Evolutionary conservation across 2,113 vertebrate genomes (phyloP).

Genomic region (Callaeas wilsoni): DNA sequence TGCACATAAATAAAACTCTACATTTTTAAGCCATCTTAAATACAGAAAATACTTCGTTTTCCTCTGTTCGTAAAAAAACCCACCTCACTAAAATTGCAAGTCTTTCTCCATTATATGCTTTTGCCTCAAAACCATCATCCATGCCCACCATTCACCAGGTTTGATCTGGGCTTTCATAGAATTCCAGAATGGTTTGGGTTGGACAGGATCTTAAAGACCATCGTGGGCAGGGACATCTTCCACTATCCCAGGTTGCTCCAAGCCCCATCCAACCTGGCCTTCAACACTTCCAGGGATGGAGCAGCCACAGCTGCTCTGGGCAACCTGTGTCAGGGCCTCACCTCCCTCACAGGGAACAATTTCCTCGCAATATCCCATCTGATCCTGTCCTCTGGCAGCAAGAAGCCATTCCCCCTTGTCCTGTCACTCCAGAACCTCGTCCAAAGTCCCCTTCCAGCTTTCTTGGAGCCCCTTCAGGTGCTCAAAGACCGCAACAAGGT

Average conservation of each 20-base stretch:
- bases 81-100: not conserved
- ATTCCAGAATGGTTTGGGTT: not conserved
- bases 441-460: not conserved
- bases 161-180: not conserved
- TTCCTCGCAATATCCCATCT: not conserved
- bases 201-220: not conserved
- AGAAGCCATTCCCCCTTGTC: not conserved
- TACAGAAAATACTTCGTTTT: not conserved
- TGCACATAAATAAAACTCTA: not conserved
- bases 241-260: accelerated
- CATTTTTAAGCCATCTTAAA: not conserved
- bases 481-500: accelerated
- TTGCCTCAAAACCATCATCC: not conserved
- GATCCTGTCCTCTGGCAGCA: not conserved
- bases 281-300: not conserved
- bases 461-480: not conserved
- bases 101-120: not conserved
- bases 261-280: accelerated
- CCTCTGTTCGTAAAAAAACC: not conserved
- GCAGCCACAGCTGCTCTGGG: not conserved
- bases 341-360: accelerated
- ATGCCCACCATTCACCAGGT: not conserved
- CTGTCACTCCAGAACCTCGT: not conserved
- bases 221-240: not conserved
- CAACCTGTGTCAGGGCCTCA: accelerated